A percentile compares a stretch with the other conserved stretches of the same genome.
Evolutionary conservation across 1,140 invertebrate genomes (phyloP).

Genomic region (Himalopsyche phryganea): DNA sequence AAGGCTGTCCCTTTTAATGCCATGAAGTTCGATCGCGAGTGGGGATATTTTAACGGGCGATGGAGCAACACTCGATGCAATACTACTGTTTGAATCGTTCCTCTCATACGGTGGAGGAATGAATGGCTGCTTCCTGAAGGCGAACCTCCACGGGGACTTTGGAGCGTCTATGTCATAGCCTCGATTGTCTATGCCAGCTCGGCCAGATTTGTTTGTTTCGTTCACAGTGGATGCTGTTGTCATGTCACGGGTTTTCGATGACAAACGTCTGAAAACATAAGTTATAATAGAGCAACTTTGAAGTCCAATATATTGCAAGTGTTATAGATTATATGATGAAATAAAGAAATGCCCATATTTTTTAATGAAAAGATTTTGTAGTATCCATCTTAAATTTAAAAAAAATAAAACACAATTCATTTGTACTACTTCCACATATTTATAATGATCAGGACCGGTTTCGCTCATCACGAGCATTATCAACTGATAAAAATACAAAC

Average conservation of each 20-base stretch:
- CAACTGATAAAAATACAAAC: too few species aligned
- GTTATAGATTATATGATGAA: too few species aligned
- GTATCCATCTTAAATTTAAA: too few species aligned
- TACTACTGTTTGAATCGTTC: slow-evolving; percentile 30
- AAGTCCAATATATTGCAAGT: too few species aligned
- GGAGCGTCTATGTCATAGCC: slow-evolving; percentile 29
- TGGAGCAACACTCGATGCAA: slow-evolving; percentile 25
- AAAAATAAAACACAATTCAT: too few species aligned
- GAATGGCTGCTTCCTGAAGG: slow-evolving; percentile 39
- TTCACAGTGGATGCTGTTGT: slow-evolving; percentile 35
- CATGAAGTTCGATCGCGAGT: slow-evolving; percentile 29
- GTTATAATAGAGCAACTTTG: slow-evolving; percentile 3
- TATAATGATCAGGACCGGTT: too few species aligned
- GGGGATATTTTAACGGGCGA: slow-evolving; percentile 25
- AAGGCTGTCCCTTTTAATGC: slow-evolving; percentile 17
- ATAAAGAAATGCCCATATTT: too few species aligned
- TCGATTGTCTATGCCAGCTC: slow-evolving; percentile 40
- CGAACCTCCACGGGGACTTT: slow-evolving; percentile 33
- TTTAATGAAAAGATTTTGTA: too few species aligned
- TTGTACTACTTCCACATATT: too few species aligned
- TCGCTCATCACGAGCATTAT: too few species aligned
- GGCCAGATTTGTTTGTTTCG: slow-evolving; percentile 39
- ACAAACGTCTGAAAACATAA: slow-evolving; percentile 53
- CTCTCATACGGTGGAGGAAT: slow-evolving; percentile 30
- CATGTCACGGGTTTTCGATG: slow-evolving; percentile 55